Percentiles rank a stretch among this genome's conserved stretches.
Conservation (phyloP, 2,888 invertebrate species). For the Vanessa cardui region DNA sequence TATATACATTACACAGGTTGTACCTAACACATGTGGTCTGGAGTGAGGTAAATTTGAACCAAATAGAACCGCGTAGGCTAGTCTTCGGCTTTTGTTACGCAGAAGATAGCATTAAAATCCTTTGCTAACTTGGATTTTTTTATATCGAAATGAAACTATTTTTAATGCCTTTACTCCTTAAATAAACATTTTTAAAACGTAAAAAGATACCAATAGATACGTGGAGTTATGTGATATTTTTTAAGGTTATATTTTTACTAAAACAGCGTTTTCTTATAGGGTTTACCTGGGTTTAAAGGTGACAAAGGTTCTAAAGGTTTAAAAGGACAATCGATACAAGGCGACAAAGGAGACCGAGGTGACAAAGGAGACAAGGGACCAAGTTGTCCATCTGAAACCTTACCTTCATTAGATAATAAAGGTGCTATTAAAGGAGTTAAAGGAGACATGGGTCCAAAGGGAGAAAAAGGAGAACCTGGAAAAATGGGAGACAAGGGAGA, state of each 20-base stretch:
- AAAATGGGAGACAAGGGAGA: conserved; percentile 87
- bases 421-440: conserved; percentile 67
- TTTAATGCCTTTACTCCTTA: too few relatives aligned
- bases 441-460: conserved; percentile 83
- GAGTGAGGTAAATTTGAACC: too few relatives aligned
- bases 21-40: too few relatives aligned
- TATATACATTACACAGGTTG: too few relatives aligned
- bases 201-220: too few relatives aligned
- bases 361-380: conserved; percentile 79
- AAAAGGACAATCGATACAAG: conserved; percentile 77
- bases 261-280: conserved; percentile 66
- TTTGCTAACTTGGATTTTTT: too few relatives aligned
- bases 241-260: neutral
- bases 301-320: conserved; percentile 86
- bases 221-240: too few relatives aligned
- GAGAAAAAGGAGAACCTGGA: conserved; percentile 84
- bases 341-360: conserved; percentile 85
- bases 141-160: too few relatives aligned
- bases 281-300: conserved; percentile 87
- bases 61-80: too few relatives aligned
- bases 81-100: too few relatives aligned
- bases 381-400: conserved; percentile 56
- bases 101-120: too few relatives aligned
- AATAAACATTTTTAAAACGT: too few relatives aligned
- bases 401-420: conserved; percentile 62